Conservation (phyloP, 2,888 invertebrate genomes). For the Mythimna lalbum region DNA sequence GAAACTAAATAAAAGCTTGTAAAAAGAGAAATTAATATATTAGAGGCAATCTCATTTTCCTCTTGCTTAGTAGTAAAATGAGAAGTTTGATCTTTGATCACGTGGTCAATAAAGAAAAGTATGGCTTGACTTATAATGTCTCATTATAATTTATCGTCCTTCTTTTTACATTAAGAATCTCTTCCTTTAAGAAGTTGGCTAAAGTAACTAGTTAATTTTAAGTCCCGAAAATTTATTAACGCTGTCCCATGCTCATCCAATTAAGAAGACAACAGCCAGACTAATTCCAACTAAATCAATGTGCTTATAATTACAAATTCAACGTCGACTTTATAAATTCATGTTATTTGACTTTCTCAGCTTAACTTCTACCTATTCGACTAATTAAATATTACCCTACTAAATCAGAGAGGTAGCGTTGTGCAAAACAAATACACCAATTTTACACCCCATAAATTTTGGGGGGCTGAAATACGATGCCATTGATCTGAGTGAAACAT, state of each 20-base stretch:
- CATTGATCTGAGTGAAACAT: constrained; percentile 30
- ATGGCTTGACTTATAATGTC: too few species aligned
- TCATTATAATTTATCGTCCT: too few species aligned
- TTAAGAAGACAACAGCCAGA: constrained; percentile 49
- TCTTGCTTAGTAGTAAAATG: too few species aligned
- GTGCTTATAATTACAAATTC: constrained; percentile 50
- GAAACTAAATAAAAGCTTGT: too few species aligned
- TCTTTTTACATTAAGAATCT: not conserved
- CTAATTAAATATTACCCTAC: constrained; percentile 66
- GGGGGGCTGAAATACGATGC: constrained; percentile 42
- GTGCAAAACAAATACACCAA: constrained; percentile 66
- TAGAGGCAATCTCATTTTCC: too few species aligned
- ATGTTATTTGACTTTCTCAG: constrained; percentile 47
- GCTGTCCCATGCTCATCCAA: constrained; percentile 20
- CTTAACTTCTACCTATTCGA: constrained; percentile 51
- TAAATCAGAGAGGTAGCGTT: constrained; percentile 64
- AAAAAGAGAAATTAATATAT: too few species aligned
- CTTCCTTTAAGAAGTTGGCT: not conserved
- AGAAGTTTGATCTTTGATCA: too few species aligned
- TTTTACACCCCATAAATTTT: constrained; percentile 69
- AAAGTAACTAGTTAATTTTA: not conserved
- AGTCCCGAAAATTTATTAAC: constrained; percentile 22
- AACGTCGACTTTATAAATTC: constrained; percentile 50
- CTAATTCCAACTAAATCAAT: constrained; percentile 52
- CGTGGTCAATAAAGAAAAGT: too few species aligned